Conservation (phyloP, 2,888 invertebrate genomes). For the Leptinotarsa rubiginosa region DNA sequence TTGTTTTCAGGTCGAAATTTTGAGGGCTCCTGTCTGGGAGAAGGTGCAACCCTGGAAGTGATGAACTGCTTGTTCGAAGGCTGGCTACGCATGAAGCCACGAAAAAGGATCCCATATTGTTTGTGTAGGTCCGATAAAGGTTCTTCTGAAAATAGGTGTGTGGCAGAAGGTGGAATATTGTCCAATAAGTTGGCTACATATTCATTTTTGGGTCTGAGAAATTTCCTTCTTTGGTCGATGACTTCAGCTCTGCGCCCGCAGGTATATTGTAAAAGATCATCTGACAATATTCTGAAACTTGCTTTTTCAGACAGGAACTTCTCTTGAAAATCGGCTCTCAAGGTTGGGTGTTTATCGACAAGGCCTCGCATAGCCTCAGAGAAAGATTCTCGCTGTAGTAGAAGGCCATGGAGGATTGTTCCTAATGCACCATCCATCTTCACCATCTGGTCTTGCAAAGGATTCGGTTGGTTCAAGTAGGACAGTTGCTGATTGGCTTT, state of each 20-base stretch:
- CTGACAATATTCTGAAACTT: conserved; percentile 21
- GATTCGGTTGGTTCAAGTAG: conserved; percentile 4
- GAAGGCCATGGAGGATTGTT: conserved; percentile 27
- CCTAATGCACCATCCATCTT: conserved; percentile 28
- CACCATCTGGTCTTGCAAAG: conserved; percentile 12
- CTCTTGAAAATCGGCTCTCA: conserved; percentile 11
- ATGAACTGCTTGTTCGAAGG: conserved; percentile 17
- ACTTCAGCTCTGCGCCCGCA: conserved; percentile 33
- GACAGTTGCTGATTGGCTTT: conserved; percentile 31
- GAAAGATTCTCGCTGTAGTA: conserved; percentile 32
- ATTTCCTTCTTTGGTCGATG: conserved; percentile 29
- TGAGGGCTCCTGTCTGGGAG: background rate
- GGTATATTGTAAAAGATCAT: conserved; percentile 23
- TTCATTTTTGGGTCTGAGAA: conserved; percentile 23
- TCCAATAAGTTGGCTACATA: conserved; percentile 21
- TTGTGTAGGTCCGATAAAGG: conserved; percentile 28
- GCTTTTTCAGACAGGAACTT: conserved; percentile 7
- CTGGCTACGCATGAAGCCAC: conserved; percentile 13
- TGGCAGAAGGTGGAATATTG: conserved; percentile 27
- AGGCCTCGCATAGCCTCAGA: conserved; percentile 17
- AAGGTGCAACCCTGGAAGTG: conserved; percentile 12
- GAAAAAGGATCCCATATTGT: conserved; percentile 32
- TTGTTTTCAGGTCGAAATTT: conserved; percentile 1
- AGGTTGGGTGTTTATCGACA: conserved; percentile 18
- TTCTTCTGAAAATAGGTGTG: conserved; percentile 28